Conservation (phyloP, 2,113 vertebrate genomes). For the Ovis canadensis region DNA sequence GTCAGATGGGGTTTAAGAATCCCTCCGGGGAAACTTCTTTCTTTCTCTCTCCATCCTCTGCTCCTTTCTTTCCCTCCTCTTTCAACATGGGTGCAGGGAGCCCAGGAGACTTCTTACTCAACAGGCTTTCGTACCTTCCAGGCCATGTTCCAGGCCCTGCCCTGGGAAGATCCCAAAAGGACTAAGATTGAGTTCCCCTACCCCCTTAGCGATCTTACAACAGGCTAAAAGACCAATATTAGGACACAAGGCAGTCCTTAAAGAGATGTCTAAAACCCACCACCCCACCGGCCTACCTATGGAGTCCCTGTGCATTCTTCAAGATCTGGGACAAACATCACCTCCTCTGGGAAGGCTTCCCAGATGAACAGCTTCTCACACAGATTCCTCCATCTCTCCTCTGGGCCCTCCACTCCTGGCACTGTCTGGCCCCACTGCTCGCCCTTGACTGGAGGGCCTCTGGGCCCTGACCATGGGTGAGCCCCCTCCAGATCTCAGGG, state of each 20-base stretch:
- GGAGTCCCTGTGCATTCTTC: not conserved
- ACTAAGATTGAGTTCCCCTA: not conserved
- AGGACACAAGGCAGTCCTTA: not conserved
- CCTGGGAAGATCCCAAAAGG: not conserved
- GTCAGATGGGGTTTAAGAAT: not conserved
- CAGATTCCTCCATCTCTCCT: not conserved
- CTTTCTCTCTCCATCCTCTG: not conserved
- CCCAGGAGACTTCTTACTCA: not conserved
- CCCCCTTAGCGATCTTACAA: not conserved
- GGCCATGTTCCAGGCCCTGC: not conserved
- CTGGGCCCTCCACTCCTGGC: not conserved
- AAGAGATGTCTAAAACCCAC: not conserved
- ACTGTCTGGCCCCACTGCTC: not conserved
- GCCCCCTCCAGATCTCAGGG: not conserved
- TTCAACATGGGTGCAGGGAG: not conserved
- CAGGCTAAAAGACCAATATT: not conserved
- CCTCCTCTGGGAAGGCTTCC: not conserved
- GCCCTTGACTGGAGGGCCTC: not conserved
- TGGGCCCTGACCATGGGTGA: not conserved
- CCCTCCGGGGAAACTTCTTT: not conserved
- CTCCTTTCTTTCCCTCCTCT: not conserved
- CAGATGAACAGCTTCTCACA: not conserved
- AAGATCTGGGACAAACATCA: not conserved
- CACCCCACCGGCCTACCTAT: not conserved
- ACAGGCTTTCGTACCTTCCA: not conserved